Percentiles rank a stretch among this genome's conserved stretches.
Conservation (phyloP, 2,888 invertebrate genomes). For the Eupithecia exiguata region DNA sequence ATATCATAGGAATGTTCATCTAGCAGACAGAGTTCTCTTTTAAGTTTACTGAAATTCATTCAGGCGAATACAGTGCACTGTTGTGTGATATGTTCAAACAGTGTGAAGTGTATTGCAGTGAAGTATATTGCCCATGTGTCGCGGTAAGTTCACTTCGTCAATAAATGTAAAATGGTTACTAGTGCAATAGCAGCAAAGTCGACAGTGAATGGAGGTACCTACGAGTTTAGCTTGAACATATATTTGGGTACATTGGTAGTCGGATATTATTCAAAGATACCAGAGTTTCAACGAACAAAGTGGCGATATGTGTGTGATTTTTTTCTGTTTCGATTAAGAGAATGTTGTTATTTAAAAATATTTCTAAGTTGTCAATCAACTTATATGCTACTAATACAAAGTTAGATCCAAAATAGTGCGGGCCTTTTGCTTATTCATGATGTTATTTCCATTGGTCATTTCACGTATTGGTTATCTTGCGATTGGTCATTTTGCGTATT, state of each 20-base stretch:
- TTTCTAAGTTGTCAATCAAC: background rate
- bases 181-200: background rate
- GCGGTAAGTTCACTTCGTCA: background rate
- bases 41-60: constrained; percentile 16
- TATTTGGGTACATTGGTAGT: background rate
- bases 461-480: too few relatives aligned
- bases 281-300: background rate
- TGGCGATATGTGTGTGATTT: background rate
- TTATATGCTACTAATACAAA: background rate
- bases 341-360: background rate
- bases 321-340: background rate
- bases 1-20: constrained; percentile 12
- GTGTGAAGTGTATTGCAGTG: constrained; percentile 13
- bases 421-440: too few relatives aligned
- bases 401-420: background rate
- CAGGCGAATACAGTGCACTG: background rate
- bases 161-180: background rate
- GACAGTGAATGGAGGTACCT: background rate
- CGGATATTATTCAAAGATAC: background rate
- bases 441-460: too few relatives aligned
- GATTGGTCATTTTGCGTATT: too few relatives aligned
- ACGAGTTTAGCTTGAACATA: background rate
- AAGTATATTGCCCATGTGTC: background rate
- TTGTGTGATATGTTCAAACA: constrained; percentile 5
- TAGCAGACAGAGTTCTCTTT: constrained; percentile 1